Conservation (phyloP, 2,888 invertebrate genomes). For the Steinernema carpocapsae region DNA sequence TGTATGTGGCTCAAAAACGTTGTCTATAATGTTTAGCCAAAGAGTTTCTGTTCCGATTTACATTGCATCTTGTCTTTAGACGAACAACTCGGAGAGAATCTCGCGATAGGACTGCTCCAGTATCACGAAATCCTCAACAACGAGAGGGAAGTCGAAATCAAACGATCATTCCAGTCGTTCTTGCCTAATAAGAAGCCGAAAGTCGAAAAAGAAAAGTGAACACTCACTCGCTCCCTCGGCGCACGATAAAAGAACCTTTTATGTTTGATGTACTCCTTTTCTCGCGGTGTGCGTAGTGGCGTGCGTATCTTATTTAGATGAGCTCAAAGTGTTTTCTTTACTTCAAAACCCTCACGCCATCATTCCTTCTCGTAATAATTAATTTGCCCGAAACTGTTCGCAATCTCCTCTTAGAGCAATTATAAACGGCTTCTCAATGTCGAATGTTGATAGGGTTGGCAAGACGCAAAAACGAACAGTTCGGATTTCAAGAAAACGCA, state of each 20-base stretch:
- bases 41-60: too few relatives aligned
- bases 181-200: slow-evolving; percentile 38
- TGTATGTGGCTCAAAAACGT: slow-evolving; percentile 53
- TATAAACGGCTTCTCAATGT: slow-evolving; percentile 4
- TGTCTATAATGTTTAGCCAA: too few relatives aligned
- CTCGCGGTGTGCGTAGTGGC: too few relatives aligned
- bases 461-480: slow-evolving; percentile 2
- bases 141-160: slow-evolving; percentile 42
- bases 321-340: not conserved
- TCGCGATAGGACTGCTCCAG: slow-evolving; percentile 46
- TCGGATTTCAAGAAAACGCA: slow-evolving; percentile 3
- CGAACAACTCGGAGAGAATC: slow-evolving; percentile 44
- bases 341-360: not conserved
- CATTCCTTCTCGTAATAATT: not conserved
- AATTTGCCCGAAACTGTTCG: too few relatives aligned
- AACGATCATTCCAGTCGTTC: slow-evolving; percentile 49
- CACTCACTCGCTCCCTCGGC: too few relatives aligned
- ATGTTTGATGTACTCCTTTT: too few relatives aligned
- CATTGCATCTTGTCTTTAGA: slow-evolving; percentile 36
- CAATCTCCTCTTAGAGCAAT: too few relatives aligned
- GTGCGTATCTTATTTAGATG: too few relatives aligned
- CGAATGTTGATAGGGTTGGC: not conserved
- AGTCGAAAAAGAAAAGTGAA: not conserved
- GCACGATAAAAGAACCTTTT: too few relatives aligned
- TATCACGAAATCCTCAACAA: slow-evolving; percentile 45